A percentile compares a stretch with the other conserved stretches of the same genome.
Evolutionary conservation across 1,140 invertebrate species (phyloP).

Genomic region (Pantala flavescens): DNA sequence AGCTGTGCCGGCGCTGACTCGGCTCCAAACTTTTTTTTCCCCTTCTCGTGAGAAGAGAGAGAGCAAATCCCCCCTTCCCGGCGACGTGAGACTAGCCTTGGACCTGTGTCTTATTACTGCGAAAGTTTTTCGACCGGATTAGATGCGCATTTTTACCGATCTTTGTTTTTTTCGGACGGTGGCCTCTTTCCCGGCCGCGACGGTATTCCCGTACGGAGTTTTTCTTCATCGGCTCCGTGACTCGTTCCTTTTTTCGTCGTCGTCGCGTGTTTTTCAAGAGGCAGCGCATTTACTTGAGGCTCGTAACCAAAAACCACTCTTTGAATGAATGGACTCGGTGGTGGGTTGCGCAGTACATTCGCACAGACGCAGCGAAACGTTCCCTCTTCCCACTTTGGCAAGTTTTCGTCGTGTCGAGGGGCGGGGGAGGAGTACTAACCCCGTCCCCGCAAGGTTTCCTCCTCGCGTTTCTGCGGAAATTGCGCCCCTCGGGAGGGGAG

Average conservation of each 20-base stretch:
- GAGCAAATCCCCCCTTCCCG: neutral
- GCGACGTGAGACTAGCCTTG: neutral
- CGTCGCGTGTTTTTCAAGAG: neutral
- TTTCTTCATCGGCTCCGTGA: too few species aligned
- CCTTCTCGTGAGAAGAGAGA: neutral
- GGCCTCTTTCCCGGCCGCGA: neutral
- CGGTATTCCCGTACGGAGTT: too few species aligned
- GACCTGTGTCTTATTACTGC: neutral
- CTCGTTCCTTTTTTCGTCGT: neutral
- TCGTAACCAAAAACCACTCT: neutral
- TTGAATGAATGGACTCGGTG: neutral
- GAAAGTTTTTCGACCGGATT: neutral
- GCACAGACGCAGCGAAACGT: neutral
- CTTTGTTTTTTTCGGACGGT: too few species aligned
- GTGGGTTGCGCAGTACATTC: constrained; percentile 1
- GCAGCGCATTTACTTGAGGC: neutral
- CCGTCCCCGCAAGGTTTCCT: constrained; percentile 6
- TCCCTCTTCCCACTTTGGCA: neutral
- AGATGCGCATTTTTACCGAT: neutral
- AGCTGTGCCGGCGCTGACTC: constrained; percentile 1
- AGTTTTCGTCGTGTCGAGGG: neutral
- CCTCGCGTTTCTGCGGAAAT: constrained; percentile 7
- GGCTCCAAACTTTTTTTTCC: neutral
- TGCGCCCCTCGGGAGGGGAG: neutral
- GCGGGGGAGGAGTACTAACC: neutral